A percentile compares a stretch with the other conserved stretches of the same genome.
phyloP scores from a whole-genome alignment of 2,113 vertebrate genomes.

The Centropus unirufus region DNA sequence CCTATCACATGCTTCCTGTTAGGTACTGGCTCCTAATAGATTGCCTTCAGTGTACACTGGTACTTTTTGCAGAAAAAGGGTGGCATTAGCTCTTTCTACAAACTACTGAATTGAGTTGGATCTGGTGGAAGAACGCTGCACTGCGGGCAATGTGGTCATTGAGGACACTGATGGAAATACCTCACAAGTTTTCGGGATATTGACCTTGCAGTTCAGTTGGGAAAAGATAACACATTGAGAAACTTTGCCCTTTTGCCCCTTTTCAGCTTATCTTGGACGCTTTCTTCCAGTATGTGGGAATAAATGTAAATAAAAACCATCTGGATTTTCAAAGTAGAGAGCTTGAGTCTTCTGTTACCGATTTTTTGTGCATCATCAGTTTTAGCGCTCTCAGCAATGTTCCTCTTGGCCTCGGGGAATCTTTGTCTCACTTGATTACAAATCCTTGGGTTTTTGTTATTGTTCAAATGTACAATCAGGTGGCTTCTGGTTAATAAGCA shows the following conservation, averaged over 20 bases:
- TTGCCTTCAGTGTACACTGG: not conserved
- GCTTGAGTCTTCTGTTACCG: not conserved
- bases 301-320: not conserved
- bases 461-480: not conserved
- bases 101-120: not conserved
- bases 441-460: not conserved
- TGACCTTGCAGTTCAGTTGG: conserved; percentile 44
- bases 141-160: not conserved
- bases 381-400: not conserved
- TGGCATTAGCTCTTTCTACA: not conserved
- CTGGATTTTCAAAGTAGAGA: not conserved
- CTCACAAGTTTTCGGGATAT: not conserved
- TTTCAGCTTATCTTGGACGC: not conserved
- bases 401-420: not conserved
- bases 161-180: not conserved
- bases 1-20: not conserved
- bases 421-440: not conserved
- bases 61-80: not conserved
- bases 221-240: conserved; percentile 20
- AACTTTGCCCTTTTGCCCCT: conserved; percentile 21
- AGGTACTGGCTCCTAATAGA: not conserved
- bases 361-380: not conserved
- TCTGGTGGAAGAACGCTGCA: not conserved
- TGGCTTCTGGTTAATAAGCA: not conserved
- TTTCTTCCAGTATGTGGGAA: not conserved